phyloP scores from a whole-genome alignment of 2,113 vertebrate species.

The Dicentrarchus labrax region DNA sequence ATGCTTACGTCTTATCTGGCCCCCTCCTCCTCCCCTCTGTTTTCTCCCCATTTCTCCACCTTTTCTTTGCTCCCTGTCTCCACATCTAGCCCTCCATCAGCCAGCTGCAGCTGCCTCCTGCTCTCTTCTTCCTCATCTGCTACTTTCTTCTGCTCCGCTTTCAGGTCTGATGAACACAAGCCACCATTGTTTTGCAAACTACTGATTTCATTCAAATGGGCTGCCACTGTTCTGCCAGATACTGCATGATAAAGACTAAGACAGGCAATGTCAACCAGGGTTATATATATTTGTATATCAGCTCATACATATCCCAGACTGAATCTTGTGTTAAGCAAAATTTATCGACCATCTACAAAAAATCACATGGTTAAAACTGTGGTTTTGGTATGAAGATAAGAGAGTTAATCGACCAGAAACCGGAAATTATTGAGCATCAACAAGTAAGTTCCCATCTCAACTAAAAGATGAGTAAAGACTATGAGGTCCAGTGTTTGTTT shows the following conservation, averaged over 20 bases:
- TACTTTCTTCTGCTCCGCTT: constrained; percentile 13
- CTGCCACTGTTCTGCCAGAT: not conserved
- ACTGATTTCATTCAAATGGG: constrained; percentile 12
- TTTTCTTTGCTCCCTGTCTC: constrained; percentile 19
- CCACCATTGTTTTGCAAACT: constrained; percentile 6
- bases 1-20: constrained; percentile 35
- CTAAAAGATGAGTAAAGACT: not conserved
- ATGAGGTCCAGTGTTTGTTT: not conserved
- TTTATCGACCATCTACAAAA: not conserved
- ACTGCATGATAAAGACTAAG: not conserved
- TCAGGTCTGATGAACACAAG: constrained; percentile 23
- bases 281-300: not conserved
- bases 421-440: not conserved
- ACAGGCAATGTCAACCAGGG: not conserved
- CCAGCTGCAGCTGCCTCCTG: constrained; percentile 63
- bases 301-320: not conserved
- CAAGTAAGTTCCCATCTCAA: too few relatives aligned
- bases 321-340: not conserved
- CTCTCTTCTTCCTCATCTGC: constrained; percentile 36
- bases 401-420: not conserved
- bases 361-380: not conserved
- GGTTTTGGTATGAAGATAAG: not conserved
- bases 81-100: constrained; percentile 21
- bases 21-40: constrained; percentile 5
- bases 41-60: not conserved